These are phyloP conservation scores for Pemphigus obesinymphae DNA, from an alignment of 1,140 invertebrate genomes.

Conservation along the genomic window DNA sequence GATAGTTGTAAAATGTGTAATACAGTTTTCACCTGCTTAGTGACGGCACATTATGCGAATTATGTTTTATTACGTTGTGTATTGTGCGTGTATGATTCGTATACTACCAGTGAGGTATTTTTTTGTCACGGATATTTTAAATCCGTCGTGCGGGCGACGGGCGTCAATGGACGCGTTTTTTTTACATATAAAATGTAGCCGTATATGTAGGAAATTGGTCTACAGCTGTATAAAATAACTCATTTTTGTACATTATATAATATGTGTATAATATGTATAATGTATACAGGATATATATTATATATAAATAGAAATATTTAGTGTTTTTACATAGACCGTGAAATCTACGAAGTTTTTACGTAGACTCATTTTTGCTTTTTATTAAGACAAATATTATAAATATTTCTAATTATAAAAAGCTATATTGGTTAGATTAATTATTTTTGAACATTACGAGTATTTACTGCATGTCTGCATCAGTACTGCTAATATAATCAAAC, in stretches of 20 bases:
- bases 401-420: no score
- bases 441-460: no score
- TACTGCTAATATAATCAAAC: no score
- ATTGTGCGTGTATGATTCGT: not conserved
- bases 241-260: not conserved
- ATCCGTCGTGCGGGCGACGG: not conserved
- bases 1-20: not conserved
- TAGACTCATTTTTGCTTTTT: no score
- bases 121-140: not conserved
- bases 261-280: not conserved
- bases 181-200: not conserved
- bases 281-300: not conserved
- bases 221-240: not conserved
- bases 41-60: constrained; percentile 24
- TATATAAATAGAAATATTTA: not conserved
- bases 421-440: no score
- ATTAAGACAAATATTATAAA: no score
- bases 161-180: not conserved
- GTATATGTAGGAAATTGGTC: not conserved
- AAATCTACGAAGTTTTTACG: not conserved
- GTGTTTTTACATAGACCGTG: not conserved
- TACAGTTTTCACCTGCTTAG: constrained; percentile 36
- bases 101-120: not conserved
- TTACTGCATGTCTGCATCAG: no score
- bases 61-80: not conserved